These are phyloP conservation scores for Tigriopus californicus DNA, from an alignment of 2,888 invertebrate genomes.

Conservation along the genomic window DNA sequence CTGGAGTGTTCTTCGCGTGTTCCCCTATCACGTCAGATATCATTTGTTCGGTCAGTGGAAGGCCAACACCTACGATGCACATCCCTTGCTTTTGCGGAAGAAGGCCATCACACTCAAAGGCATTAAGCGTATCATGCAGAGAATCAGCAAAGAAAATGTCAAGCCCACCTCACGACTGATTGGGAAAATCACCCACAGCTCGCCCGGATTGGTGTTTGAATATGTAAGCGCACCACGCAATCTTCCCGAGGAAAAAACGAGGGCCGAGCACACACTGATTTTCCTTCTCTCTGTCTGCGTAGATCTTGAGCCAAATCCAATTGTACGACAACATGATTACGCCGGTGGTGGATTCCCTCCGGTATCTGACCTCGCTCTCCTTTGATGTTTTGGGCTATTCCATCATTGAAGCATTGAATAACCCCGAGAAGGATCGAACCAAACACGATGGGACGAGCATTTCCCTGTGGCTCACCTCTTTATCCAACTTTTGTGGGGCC, in stretches of 20 bases:
- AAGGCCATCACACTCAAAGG: slow-evolving; percentile 71
- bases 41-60: slow-evolving; percentile 54
- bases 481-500: slow-evolving; percentile 85
- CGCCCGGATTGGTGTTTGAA: slow-evolving; percentile 87
- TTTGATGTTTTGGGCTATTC: slow-evolving; percentile 92
- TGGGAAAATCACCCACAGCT: slow-evolving; percentile 88
- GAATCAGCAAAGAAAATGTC: slow-evolving; percentile 92
- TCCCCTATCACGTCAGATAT: slow-evolving; percentile 63
- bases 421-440: slow-evolving; percentile 45
- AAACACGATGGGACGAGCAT: slow-evolving; percentile 55
- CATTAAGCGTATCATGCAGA: slow-evolving; percentile 89
- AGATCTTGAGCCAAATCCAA: slow-evolving; percentile 38
- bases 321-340: slow-evolving; percentile 81
- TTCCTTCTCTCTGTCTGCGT: not conserved
- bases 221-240: slow-evolving; percentile 39
- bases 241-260: too few species aligned
- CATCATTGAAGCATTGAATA: slow-evolving; percentile 71
- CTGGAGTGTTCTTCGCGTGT: slow-evolving; percentile 68
- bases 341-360: slow-evolving; percentile 92
- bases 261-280: not conserved
- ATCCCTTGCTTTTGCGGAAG: slow-evolving; percentile 63
- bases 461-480: slow-evolving; percentile 79
- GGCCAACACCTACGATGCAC: slow-evolving; percentile 60
- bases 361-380: slow-evolving; percentile 81
- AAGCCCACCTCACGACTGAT: slow-evolving; percentile 73